These are phyloP conservation scores for Magallana gigas DNA, from an alignment of 1,140 invertebrate genomes.

Conservation along the genomic window DNA sequence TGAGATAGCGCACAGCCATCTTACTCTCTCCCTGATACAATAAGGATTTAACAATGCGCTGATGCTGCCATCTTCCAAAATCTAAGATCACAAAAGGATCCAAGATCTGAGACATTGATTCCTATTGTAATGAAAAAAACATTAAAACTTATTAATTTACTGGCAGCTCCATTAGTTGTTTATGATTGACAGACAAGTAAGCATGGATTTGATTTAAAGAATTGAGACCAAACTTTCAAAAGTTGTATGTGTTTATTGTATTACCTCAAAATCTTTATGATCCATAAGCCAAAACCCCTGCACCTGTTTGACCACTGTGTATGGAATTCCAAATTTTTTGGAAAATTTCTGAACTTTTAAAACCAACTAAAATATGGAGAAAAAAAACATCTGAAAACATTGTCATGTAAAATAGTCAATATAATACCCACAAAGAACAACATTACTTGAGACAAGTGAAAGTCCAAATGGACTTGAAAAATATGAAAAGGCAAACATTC, in stretches of 20 bases:
- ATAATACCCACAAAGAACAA: too few species aligned
- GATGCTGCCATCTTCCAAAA: conserved; percentile 83
- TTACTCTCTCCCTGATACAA: conserved; percentile 81
- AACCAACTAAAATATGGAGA: conserved; percentile 75
- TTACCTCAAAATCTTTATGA: conserved; percentile 85
- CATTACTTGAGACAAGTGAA: too few species aligned
- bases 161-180: too few species aligned
- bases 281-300: conserved; percentile 93
- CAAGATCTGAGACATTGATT: conserved; percentile 78
- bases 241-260: background rate
- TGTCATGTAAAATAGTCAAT: too few species aligned
- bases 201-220: background rate
- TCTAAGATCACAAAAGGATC: conserved; percentile 79
- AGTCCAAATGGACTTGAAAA: too few species aligned
- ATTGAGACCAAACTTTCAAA: background rate
- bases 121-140: conserved; percentile 61
- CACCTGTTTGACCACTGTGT: conserved; percentile 86
- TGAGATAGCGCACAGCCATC: conserved; percentile 81
- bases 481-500: too few species aligned
- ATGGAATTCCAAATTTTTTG: conserved; percentile 86
- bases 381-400: conserved; percentile 57
- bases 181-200: too few species aligned
- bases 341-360: conserved; percentile 87
- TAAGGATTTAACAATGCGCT: conserved; percentile 81
- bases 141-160: background rate